Evolutionary conservation across 1,140 invertebrate species (phyloP).

Genomic region (Delia radicum): DNA sequence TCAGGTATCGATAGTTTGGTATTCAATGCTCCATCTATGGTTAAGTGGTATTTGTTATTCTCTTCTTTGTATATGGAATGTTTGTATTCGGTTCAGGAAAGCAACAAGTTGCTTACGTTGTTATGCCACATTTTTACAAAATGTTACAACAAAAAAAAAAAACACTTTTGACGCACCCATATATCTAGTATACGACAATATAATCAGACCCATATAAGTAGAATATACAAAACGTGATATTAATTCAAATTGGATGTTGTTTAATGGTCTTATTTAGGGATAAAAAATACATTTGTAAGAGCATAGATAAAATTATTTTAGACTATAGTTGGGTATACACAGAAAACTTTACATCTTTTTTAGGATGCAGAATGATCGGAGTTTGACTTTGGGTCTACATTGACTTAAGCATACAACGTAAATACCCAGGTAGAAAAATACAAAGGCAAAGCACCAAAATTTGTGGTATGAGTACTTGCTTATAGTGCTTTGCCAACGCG

Average conservation of each 20-base stretch:
- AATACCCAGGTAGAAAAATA: no score
- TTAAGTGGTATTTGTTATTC: not conserved
- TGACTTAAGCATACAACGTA: no score
- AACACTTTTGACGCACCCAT: constrained; percentile 8
- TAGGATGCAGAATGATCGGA: no score
- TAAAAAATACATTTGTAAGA: not conserved
- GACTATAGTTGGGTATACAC: no score
- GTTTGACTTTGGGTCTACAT: no score
- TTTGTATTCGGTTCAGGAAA: constrained; percentile 3
- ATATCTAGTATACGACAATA: not conserved
- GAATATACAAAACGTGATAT: not conserved
- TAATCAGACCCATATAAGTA: constrained; percentile 9
- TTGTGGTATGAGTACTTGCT: no score
- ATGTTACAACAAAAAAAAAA: not conserved
- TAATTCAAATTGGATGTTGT: constrained; percentile 3
- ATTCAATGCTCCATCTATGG: not conserved
- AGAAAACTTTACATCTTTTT: no score
- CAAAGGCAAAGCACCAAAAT: no score
- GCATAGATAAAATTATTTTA: not conserved
- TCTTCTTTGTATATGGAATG: constrained; percentile 2
- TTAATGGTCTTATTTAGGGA: not conserved
- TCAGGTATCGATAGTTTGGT: not conserved
- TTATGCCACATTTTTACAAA: not conserved
- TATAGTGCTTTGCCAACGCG: no score
- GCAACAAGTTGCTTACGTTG: constrained; percentile 19